phyloP scores from a whole-genome alignment of 2,797 vertebrate species.

The Micropoecilia bifurca region DNA sequence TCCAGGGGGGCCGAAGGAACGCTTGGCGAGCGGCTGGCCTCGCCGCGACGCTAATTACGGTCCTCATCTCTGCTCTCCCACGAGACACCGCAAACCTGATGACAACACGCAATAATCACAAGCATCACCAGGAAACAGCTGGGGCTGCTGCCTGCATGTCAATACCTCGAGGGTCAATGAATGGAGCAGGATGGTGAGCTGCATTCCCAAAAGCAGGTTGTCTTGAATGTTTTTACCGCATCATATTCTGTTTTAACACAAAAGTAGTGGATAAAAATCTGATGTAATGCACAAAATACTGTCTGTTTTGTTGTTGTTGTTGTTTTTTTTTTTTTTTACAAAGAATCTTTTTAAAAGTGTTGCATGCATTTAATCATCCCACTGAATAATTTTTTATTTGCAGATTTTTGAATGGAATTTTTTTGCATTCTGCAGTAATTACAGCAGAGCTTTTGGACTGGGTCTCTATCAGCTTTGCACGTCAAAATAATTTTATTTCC shows the following conservation, averaged over 20 bases:
- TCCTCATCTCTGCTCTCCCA: conserved; percentile 60
- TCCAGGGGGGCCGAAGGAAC: conserved; percentile 29
- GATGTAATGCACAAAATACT: not conserved
- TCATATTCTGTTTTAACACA: not conserved
- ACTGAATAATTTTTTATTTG: not conserved
- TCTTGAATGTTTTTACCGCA: not conserved
- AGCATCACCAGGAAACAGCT: conserved; percentile 70
- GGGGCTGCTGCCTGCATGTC: conserved; percentile 57
- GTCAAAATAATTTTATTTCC: not conserved
- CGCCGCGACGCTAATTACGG: conserved; percentile 74
- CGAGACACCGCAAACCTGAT: conserved; percentile 58
- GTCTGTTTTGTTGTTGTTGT: no score
- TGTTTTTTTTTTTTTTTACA: not conserved
- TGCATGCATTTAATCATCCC: not conserved
- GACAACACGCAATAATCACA: conserved; percentile 58
- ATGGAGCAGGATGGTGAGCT: conserved; percentile 5
- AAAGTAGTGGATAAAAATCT: not conserved
- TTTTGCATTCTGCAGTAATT: not conserved
- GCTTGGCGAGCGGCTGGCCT: conserved; percentile 39
- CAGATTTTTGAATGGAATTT: no score
- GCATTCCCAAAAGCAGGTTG: conserved; percentile 30
- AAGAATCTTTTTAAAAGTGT: not conserved
- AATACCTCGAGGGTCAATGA: conserved; percentile 35
- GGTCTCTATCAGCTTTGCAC: not conserved
- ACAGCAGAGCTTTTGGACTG: not conserved